phyloP scores from a whole-genome alignment of 2,797 vertebrate species.

The Crenichthys baileyi region DNA sequence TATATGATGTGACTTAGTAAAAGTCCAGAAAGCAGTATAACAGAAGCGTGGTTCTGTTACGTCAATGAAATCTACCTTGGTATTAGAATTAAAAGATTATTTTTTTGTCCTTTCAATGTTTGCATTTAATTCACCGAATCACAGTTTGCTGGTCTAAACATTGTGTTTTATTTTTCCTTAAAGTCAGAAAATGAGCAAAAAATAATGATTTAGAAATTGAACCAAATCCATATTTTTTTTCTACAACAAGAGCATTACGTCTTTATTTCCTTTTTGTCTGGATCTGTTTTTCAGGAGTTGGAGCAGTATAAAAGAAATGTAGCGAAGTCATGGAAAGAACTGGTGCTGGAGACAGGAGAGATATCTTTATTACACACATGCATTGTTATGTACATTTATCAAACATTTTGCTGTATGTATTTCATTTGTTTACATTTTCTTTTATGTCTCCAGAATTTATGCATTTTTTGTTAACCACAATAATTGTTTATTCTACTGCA shows the following conservation, averaged over 20 bases:
- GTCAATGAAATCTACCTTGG: neutral
- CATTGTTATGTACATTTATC: constrained; percentile 20
- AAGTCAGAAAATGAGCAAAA: neutral
- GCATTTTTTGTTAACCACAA: neutral
- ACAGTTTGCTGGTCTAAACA: neutral
- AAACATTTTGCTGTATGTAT: constrained; percentile 34
- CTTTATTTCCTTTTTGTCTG: constrained; percentile 3
- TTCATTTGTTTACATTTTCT: neutral
- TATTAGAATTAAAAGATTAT: neutral
- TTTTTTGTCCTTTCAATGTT: neutral
- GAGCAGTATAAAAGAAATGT: constrained; percentile 92
- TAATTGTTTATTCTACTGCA: neutral
- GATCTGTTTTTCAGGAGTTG: constrained; percentile 85
- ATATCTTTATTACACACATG: constrained; percentile 28
- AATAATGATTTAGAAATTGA: neutral
- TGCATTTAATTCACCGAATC: neutral
- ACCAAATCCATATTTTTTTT: neutral
- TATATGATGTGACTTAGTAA: neutral
- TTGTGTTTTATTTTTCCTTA: neutral
- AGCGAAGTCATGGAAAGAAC: constrained; percentile 91
- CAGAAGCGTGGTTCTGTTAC: neutral
- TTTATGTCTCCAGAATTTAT: neutral
- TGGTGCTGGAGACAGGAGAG: constrained; percentile 82
- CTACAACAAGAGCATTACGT: neutral
- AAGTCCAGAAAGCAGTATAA: neutral